Conservation (phyloP, 2,797 vertebrate species). For the Acanthurus lineatus region DNA sequence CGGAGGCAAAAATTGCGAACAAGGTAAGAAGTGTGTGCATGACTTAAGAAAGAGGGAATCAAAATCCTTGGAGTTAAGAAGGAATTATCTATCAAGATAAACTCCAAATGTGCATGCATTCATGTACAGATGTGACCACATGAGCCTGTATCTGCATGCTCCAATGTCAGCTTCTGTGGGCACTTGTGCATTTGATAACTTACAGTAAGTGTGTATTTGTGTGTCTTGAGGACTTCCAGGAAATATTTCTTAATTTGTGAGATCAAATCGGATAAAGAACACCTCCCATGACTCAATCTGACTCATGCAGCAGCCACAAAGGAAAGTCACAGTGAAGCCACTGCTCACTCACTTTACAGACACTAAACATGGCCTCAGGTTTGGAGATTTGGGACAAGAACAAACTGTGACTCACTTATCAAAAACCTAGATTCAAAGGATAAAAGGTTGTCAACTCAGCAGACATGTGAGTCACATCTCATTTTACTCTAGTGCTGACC, state of each 20-base stretch:
- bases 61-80: background rate
- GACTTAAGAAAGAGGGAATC: background rate
- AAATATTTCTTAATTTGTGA: slow-evolving; percentile 33
- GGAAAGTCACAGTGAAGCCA: slow-evolving; percentile 39
- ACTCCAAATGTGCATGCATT: background rate
- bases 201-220: background rate
- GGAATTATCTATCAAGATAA: background rate
- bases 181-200: too few relatives aligned
- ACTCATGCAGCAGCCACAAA: slow-evolving; percentile 57
- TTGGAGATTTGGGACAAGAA: slow-evolving; percentile 15
- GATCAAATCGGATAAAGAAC: slow-evolving; percentile 55
- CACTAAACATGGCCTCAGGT: slow-evolving; percentile 56
- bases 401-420: too few relatives aligned
- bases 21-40: slow-evolving; percentile 84
- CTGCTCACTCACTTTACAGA: slow-evolving; percentile 8
- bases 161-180: background rate
- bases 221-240: slow-evolving; percentile 35
- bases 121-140: background rate
- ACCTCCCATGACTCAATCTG: slow-evolving; percentile 58
- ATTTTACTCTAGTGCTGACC: background rate
- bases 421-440: slow-evolving; percentile 26
- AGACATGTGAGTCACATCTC: slow-evolving; percentile 1
- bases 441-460: slow-evolving; percentile 14
- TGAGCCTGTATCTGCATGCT: slow-evolving; percentile 22
- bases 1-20: slow-evolving; percentile 96